Conservation (phyloP, 2,797 vertebrate species). For the Enteromius mattozi region DNA sequence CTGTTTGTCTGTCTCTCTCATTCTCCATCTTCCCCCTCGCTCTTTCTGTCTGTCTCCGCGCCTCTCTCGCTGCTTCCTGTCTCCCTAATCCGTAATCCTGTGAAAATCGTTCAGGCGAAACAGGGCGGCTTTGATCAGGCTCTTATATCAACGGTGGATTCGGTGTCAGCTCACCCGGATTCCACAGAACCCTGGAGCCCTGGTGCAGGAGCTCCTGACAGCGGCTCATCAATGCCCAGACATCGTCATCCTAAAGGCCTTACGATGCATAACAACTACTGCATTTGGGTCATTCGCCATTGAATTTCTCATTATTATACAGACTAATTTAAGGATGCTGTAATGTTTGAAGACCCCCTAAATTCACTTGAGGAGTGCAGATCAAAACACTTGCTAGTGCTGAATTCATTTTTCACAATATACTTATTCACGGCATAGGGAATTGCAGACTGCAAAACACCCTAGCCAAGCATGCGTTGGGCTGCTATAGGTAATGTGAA, state of each 20-base stretch:
- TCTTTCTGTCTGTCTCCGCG: conserved; percentile 71
- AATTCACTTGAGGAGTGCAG: neutral
- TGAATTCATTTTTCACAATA: neutral
- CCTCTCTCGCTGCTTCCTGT: conserved; percentile 77
- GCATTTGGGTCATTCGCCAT: neutral
- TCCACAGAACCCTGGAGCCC: conserved; percentile 77
- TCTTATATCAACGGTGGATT: conserved; percentile 79
- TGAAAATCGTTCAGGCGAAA: conserved; percentile 83
- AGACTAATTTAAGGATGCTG: neutral
- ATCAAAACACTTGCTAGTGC: neutral
- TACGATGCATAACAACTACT: neutral
- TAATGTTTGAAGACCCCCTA: neutral
- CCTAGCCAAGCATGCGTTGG: neutral
- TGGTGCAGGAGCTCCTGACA: conserved; percentile 19
- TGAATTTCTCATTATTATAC: conserved; percentile 3
- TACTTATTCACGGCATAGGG: neutral
- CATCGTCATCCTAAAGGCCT: neutral
- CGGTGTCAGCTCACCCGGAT: conserved; percentile 78
- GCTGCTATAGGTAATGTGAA: neutral
- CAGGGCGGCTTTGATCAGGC: conserved; percentile 83
- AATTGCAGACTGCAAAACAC: neutral
- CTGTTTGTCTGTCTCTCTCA: conserved; percentile 47
- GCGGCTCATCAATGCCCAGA: conserved; percentile 18
- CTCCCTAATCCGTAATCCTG: conserved; percentile 85
- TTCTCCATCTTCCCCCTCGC: conserved; percentile 51